Base-by-base conservation (phyloP, 2,113 vertebrate species). In the Antechinus flavipes region DNA sequence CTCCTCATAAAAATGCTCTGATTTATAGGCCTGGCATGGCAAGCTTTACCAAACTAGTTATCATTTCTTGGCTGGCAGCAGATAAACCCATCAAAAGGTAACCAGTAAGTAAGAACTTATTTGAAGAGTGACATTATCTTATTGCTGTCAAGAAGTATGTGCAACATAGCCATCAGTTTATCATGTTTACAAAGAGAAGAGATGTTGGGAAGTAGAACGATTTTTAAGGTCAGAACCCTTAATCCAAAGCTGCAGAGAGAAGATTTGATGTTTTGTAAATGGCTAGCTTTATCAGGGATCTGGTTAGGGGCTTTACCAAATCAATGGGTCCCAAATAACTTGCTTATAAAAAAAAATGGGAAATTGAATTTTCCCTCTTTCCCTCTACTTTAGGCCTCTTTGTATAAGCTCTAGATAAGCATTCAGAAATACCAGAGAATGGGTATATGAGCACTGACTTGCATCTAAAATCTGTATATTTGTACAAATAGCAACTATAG, bases 61-160 rank as follows among this genome's bases (percentile, higher is more conserved):
- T 97, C 93, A 94, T 46, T 97, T 98, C 98, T 96, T 97, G 96
- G 91, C 91, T 98, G 97, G 93, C 96, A 98, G 97, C 93, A 54
- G 96, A 97, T 97, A 99, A 98, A 97, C 94, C 94, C 97, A 97
- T 98, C 98, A 98, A 97, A 98, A 98, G 90, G 95, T 96, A 98
- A 95, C 94, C 97, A 98, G 96, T 96, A 96, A 97, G 84, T 96
- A 97, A 97, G 96, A 98, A 97, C 95, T 97, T 98, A 96, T 95
- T 96, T 97, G 96, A 98, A 98, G 94, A 98, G 91, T 98, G 95
- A 95, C 90, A 93, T 98, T 98, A 98, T 97, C 97, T 97, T 97
- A 95, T 97, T 98, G 61, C 97, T 98, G 93, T 98, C 98, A 97
- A 91, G 54, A 95, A 97, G 61, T 90, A 52, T 95, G 94, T 98